phyloP scores from a whole-genome alignment of 2,888 invertebrate species.

The Hemaris fuciformis region DNA sequence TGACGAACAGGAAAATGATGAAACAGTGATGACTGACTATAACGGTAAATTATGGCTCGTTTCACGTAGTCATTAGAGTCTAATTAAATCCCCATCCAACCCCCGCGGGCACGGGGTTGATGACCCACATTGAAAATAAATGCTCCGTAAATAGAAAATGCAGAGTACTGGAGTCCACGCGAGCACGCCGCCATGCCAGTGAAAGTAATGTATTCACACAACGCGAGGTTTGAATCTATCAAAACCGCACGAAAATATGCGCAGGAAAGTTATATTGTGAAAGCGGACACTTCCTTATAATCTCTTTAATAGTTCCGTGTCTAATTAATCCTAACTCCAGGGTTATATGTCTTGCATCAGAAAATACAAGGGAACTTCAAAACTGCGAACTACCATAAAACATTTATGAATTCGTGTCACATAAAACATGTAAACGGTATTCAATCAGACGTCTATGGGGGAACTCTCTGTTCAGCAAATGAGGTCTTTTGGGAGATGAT shows the following conservation, averaged over 20 bases:
- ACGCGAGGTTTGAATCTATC: constrained; percentile 1
- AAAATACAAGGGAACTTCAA: no score
- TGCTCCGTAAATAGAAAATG: constrained; percentile 9
- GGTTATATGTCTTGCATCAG: no score
- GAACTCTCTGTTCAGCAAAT: no score
- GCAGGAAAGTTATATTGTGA: background rate
- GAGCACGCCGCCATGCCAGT: background rate
- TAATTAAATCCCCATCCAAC: background rate
- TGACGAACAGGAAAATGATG: no score
- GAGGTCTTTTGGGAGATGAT: no score
- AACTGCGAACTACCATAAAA: no score
- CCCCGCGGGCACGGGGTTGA: constrained; percentile 6
- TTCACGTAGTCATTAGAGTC: background rate
- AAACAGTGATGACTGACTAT: no score
- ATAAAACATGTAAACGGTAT: no score
- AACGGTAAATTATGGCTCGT: background rate
- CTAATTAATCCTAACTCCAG: no score
- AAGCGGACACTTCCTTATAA: background rate
- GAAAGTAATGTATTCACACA: constrained; percentile 6
- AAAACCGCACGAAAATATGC: background rate
- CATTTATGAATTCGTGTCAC: no score
- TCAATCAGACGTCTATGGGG: no score
- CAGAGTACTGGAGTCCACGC: background rate
- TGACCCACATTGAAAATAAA: constrained; percentile 10
- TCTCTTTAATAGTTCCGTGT: background rate